Conservation (phyloP, 1,140 invertebrate genomes). For the Odontomachus brunneus region DNA sequence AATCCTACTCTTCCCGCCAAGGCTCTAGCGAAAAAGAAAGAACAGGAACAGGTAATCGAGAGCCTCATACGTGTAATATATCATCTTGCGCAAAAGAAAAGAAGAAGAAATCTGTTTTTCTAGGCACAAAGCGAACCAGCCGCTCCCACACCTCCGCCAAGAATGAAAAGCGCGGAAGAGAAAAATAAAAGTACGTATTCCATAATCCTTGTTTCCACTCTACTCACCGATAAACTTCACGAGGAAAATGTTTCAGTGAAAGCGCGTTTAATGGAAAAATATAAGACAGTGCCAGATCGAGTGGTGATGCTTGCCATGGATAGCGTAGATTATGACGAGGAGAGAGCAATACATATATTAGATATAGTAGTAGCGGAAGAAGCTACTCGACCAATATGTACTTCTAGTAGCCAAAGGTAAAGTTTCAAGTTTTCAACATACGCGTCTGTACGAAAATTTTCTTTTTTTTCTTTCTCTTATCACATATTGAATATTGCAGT, state of each 20-base stretch:
- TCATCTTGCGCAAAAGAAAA: not conserved
- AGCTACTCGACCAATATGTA: slow-evolving; percentile 80
- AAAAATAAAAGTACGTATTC: slow-evolving; percentile 89
- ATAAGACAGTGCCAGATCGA: slow-evolving; percentile 91
- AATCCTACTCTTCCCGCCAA: slow-evolving; percentile 86
- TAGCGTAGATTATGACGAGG: slow-evolving; percentile 93
- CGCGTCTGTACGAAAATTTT: not conserved
- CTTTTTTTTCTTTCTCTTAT: not conserved
- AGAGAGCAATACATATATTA: slow-evolving; percentile 91
- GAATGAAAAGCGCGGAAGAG: slow-evolving; percentile 90
- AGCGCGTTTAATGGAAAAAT: slow-evolving; percentile 89
- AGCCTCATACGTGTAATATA: not conserved
- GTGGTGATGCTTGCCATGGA: slow-evolving; percentile 94
- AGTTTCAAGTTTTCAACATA: slow-evolving; percentile 11
- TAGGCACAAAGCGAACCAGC: slow-evolving; percentile 83
- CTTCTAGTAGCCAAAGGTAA: slow-evolving; percentile 83
- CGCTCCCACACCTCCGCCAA: slow-evolving; percentile 86
- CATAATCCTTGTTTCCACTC: not conserved
- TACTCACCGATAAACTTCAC: not conserved
- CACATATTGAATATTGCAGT: slow-evolving; percentile 65
- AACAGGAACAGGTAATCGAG: slow-evolving; percentile 83
- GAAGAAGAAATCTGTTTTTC: slow-evolving; percentile 35
- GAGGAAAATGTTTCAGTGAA: slow-evolving; percentile 88
- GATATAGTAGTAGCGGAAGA: slow-evolving; percentile 88
- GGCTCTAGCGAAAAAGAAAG: slow-evolving; percentile 84